These are phyloP conservation scores for Ochotona curzoniae DNA, from an alignment of 2,113 vertebrate genomes.

Conservation along the genomic window DNA sequence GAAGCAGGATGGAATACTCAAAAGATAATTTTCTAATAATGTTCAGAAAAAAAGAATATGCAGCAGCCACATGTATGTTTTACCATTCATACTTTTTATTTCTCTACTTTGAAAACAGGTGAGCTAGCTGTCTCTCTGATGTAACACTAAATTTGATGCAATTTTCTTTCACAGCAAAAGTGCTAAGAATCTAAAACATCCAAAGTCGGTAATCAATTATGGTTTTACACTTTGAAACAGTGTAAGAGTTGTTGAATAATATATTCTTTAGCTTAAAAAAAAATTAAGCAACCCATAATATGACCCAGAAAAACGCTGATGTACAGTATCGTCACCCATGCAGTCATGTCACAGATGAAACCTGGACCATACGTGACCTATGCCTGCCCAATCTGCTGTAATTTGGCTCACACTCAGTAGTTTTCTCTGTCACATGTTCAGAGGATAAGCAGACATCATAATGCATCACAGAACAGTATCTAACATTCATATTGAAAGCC, in stretches of 20 bases:
- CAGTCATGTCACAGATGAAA: conserved; percentile 21
- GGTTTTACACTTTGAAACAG: conserved; percentile 34
- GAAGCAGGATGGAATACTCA: conserved; percentile 11
- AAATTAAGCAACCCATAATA: conserved; percentile 29
- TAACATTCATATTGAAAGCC: not conserved
- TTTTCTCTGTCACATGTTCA: conserved; percentile 45
- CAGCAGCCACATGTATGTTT: not conserved
- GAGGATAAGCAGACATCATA: conserved; percentile 48
- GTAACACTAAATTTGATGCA: conserved; percentile 12
- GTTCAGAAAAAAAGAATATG: not conserved
- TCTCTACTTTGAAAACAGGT: conserved; percentile 48
- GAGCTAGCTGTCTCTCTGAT: not conserved
- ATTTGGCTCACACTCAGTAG: conserved; percentile 59
- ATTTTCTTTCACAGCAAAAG: conserved; percentile 43
- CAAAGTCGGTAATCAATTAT: conserved; percentile 18
- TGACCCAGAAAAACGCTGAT: conserved; percentile 30
- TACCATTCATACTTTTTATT: conserved; percentile 40
- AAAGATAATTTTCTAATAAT: conserved; percentile 44
- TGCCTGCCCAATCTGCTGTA: conserved; percentile 12
- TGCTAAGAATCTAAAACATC: conserved; percentile 13
- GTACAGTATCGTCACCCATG: not conserved
- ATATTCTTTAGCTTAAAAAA: conserved; percentile 47
- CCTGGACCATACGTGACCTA: conserved; percentile 11
- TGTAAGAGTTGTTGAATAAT: not conserved
- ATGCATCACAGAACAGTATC: not conserved